Conservation (phyloP, 2,113 vertebrate species). For the Geococcyx californianus region DNA sequence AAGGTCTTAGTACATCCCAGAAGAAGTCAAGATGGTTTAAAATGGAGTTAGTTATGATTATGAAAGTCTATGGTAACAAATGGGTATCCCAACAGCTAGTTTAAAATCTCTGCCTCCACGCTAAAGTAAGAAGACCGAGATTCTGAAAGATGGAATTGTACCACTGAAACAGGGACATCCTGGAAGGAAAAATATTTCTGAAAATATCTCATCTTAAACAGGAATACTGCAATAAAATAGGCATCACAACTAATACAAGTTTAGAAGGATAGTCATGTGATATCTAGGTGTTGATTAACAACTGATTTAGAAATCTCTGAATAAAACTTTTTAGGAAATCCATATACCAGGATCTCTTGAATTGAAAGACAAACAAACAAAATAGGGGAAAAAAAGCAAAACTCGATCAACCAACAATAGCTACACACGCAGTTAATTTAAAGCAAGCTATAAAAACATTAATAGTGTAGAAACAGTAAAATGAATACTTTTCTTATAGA, state of each 20-base stretch:
- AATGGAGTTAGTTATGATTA: not conserved
- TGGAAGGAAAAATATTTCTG: not conserved
- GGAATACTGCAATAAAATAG: not conserved
- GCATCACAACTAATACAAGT: not conserved
- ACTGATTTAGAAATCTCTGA: not conserved
- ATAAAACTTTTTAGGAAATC: not conserved
- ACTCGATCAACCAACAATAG: not conserved
- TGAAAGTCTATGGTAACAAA: not conserved
- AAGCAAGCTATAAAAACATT: not conserved
- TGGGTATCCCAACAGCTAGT: not conserved
- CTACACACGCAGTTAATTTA: not conserved
- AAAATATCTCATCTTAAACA: not conserved
- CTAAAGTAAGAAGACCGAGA: not conserved
- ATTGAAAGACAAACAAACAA: not conserved
- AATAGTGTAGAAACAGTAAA: not conserved
- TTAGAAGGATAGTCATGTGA: not conserved
- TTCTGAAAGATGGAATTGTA: not conserved
- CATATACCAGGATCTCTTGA: not conserved
- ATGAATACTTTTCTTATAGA: not conserved
- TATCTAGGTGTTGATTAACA: not conserved
- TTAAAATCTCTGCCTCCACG: not conserved
- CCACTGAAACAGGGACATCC: not conserved
- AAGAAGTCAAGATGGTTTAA: not conserved
- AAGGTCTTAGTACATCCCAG: not conserved
- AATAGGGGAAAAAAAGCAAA: not conserved